These are phyloP conservation scores for Gallinago nigripennis DNA, from an alignment of 2,797 vertebrate genomes.

Conservation along the genomic window DNA sequence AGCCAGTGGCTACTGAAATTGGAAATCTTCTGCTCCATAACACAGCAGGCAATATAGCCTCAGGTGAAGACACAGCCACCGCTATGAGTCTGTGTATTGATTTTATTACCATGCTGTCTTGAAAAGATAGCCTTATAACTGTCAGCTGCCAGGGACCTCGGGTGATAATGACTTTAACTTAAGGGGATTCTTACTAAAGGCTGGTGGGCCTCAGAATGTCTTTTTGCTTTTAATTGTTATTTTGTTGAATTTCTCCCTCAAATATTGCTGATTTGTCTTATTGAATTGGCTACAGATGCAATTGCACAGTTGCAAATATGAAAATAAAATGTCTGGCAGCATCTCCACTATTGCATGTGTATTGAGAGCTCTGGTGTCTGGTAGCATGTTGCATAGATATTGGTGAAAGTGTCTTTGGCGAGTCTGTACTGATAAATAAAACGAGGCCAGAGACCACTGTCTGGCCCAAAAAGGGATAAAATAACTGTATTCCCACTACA, in stretches of 20 bases:
- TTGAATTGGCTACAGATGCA: neutral
- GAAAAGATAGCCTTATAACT: neutral
- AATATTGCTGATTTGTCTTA: neutral
- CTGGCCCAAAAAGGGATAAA: neutral
- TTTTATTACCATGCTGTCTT: slow-evolving; percentile 8
- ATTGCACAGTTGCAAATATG: neutral
- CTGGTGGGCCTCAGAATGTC: neutral
- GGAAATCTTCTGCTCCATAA: neutral
- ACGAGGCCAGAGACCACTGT: neutral
- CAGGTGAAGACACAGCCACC: neutral
- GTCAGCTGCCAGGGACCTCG: neutral
- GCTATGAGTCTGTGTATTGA: neutral
- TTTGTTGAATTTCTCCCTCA: neutral
- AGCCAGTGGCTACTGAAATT: neutral
- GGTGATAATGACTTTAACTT: slow-evolving; percentile 10
- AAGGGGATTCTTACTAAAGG: neutral
- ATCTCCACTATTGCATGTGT: neutral
- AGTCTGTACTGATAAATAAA: neutral
- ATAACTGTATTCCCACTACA: neutral
- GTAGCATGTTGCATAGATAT: fast-evolving
- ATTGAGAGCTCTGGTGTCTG: neutral
- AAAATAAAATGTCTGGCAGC: neutral
- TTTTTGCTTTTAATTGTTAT: neutral
- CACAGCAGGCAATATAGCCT: neutral
- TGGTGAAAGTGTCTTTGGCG: neutral